Evolutionary conservation across 2,888 invertebrate species (phyloP).

Genomic region (Ischnura elegans): DNA sequence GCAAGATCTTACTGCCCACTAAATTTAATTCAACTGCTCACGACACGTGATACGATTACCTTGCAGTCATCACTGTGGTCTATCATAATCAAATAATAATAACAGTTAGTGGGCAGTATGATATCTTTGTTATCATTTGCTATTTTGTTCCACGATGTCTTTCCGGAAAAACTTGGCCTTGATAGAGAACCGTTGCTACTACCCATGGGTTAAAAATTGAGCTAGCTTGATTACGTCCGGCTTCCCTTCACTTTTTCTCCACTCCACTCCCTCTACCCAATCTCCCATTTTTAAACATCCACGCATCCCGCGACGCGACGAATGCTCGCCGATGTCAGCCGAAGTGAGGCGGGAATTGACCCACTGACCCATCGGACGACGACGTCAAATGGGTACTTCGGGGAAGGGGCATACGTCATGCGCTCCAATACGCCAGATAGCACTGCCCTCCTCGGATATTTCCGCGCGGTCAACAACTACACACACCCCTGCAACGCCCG

Average conservation of each 20-base stretch:
- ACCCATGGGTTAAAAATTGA: too few species aligned
- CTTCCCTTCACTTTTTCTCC: neutral
- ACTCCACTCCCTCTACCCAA: neutral
- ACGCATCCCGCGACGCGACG: neutral
- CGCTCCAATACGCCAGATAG: constrained; percentile 8
- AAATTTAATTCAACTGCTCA: too few species aligned
- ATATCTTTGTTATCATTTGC: too few species aligned
- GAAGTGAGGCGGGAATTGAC: neutral
- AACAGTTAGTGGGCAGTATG: too few species aligned
- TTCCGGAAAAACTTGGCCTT: too few species aligned
- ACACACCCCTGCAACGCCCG: neutral
- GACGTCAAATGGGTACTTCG: neutral
- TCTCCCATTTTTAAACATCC: neutral
- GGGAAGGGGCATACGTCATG: neutral
- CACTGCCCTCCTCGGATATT: neutral
- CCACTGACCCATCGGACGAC: constrained; percentile 14
- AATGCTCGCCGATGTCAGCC: neutral
- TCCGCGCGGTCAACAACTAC: neutral
- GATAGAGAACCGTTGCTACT: too few species aligned
- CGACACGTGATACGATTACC: too few species aligned
- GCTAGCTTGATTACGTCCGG: too few species aligned
- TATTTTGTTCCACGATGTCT: too few species aligned
- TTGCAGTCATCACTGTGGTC: too few species aligned
- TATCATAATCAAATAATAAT: too few species aligned
- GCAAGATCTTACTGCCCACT: too few species aligned